These are phyloP conservation scores for Macrophya annulata DNA, from an alignment of 2,888 invertebrate species.

Conservation along the genomic window DNA sequence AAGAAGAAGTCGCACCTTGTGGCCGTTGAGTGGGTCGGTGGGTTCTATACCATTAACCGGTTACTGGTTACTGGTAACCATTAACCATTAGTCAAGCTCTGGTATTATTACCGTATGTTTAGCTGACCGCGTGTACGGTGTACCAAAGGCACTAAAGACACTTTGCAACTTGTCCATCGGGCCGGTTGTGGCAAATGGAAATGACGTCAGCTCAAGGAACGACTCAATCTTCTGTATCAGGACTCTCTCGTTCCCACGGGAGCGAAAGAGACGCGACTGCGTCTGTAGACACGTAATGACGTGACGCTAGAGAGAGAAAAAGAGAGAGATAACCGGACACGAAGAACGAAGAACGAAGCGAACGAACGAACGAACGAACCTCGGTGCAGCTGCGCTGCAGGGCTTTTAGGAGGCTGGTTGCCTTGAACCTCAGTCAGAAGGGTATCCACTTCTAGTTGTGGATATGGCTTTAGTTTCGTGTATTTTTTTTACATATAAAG, in stretches of 20 bases:
- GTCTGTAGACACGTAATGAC: constrained; percentile 22
- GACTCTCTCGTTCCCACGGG: constrained; percentile 38
- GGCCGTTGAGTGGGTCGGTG: constrained; percentile 49
- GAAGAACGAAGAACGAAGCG: not conserved
- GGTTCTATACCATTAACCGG: constrained; percentile 48
- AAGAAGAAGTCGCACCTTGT: constrained; percentile 54
- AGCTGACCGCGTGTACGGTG: not conserved
- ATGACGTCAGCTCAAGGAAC: constrained; percentile 46
- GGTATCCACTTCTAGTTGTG: constrained; percentile 43
- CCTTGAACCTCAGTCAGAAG: constrained; percentile 56
- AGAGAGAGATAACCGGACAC: constrained; percentile 17
- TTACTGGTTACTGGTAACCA: constrained; percentile 47
- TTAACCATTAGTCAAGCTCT: constrained; percentile 51
- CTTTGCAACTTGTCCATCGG: constrained; percentile 46
- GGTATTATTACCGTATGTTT: constrained; percentile 51
- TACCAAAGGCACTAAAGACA: constrained; percentile 47
- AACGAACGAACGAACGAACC: constrained; percentile 19
- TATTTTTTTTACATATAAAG: constrained; percentile 25
- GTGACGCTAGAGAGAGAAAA: constrained; percentile 24
- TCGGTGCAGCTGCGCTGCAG: constrained; percentile 49
- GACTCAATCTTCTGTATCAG: constrained; percentile 39
- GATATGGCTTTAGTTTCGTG: constrained; percentile 30
- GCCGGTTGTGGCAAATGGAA: constrained; percentile 42
- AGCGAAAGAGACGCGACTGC: constrained; percentile 28
- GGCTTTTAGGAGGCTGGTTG: constrained; percentile 56